Evolutionary conservation across 2,113 vertebrate species (phyloP), one percentile per base, ranked within the genome.

Genomic region (Ptyas mucosa): DNA sequence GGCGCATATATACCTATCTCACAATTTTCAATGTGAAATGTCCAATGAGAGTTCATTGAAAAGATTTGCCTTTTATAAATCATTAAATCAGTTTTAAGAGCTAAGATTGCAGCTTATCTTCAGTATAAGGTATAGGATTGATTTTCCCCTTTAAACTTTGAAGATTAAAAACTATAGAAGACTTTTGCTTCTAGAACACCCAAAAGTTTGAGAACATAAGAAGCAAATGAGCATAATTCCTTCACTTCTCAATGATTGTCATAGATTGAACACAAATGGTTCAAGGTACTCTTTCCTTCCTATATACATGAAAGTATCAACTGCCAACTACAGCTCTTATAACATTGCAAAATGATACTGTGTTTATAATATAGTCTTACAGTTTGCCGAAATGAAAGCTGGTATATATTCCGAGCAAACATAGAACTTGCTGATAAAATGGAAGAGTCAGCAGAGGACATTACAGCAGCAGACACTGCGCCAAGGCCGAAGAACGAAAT

Each of bases 381-480:
- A 93, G 98, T 99, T 97, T 99, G 99, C 46, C 99, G 98, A 94
- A 99, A 99, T 53, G 99, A 98, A 55, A 98, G 98, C 90, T 99
- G 98, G 95, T 99, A 99, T 95, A 99, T 99, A 91, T 99, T 99
- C 89, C 99, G 98, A 69, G 98, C 99, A 96, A 99, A 99, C 99
- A 99, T 99, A 12, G 99, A 99, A 95, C 99, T 99, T 91, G 99
- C 99, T 87, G 99, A 99, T 92, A 99, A 98, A 95, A 99, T 99
- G 39, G 99, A 99, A 3, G 99, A 99, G 95, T 99, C 99, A 6
- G 99, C 99, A 29, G 99, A 99, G 0, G 99, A 99, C 99, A 99
- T 99, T 90, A 99, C 99, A 0, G 99, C 99, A 87, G 99, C 99
- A 24, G 99, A 99, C 61, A 99, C 99, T 0, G 99, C 99, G 0